phyloP scores from a whole-genome alignment of 1,140 invertebrate genomes.

The Pectinophora gossypiella region DNA sequence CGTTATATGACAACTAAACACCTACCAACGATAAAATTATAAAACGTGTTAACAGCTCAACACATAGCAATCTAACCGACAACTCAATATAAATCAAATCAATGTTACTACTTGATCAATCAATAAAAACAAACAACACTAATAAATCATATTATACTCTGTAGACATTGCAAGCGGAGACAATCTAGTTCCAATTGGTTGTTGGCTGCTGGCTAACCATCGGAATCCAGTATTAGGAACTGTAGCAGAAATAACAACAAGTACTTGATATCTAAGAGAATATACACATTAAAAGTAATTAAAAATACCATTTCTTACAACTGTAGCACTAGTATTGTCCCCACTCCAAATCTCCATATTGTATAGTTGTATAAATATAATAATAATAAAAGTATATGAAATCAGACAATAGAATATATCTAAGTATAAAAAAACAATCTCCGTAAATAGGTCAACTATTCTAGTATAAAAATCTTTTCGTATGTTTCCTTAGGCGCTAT shows the following conservation, averaged over 20 bases:
- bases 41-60: slow-evolving; percentile 59
- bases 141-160: slow-evolving; percentile 70
- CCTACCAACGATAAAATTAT: slow-evolving; percentile 70
- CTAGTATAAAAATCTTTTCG: slow-evolving; percentile 77
- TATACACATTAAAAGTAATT: too few relatives aligned
- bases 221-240: not conserved
- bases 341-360: not conserved
- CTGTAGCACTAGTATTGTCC: not conserved
- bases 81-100: slow-evolving; percentile 58
- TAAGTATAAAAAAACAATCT: slow-evolving; percentile 77
- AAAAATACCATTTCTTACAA: too few relatives aligned
- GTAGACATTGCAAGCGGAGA: not conserved
- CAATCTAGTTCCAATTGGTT: too few relatives aligned
- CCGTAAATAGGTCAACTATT: slow-evolving; percentile 76
- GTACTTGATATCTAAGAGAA: too few relatives aligned
- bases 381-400: slow-evolving; percentile 76
- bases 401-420: slow-evolving; percentile 77
- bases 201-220: not conserved
- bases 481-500: slow-evolving; percentile 77
- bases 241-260: too few relatives aligned
- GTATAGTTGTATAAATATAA: slow-evolving; percentile 70
- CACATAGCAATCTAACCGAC: slow-evolving; percentile 39
- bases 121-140: slow-evolving; percentile 77
- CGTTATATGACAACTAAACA: slow-evolving; percentile 52
- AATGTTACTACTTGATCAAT: slow-evolving; percentile 70